These are phyloP conservation scores for Kradibia gibbosae DNA, from an alignment of 1,140 invertebrate genomes.

Conservation along the genomic window DNA sequence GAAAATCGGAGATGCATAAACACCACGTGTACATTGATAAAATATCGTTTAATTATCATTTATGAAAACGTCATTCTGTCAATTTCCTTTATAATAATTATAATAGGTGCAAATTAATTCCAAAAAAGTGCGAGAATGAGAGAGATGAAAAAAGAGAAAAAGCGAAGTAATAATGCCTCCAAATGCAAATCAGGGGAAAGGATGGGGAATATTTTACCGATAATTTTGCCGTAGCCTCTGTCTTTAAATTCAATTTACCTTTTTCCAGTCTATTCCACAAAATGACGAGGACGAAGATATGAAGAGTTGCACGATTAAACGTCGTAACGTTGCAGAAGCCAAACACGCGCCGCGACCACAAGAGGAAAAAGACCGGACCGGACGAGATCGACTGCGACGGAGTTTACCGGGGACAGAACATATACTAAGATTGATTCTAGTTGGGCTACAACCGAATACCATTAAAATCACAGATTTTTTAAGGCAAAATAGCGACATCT, in stretches of 20 bases:
- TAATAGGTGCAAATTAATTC: background rate
- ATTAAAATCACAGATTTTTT: no score
- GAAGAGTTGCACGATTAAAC: constrained; percentile 27
- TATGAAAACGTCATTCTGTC: background rate
- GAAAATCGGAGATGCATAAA: background rate
- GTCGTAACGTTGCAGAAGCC: constrained; percentile 33
- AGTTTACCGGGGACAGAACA: constrained; percentile 40
- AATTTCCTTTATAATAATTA: background rate
- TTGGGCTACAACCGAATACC: background rate
- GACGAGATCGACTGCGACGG: constrained; percentile 45
- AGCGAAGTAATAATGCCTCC: constrained; percentile 10
- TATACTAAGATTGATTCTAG: background rate
- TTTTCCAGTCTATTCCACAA: background rate
- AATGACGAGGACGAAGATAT: constrained; percentile 44
- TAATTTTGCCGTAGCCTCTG: background rate
- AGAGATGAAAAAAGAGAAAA: background rate
- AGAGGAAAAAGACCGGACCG: constrained; percentile 47
- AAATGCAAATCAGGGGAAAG: no score
- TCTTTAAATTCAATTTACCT: background rate
- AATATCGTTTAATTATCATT: background rate
- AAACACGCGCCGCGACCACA: constrained; percentile 44
- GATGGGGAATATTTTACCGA: background rate
- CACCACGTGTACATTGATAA: background rate
- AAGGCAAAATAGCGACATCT: constrained; percentile 8
- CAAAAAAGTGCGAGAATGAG: background rate